Evolutionary conservation across 2,888 invertebrate genomes (phyloP), one percentile per base, ranked within the genome.

Genomic region (Trichopria drosophilae): DNA sequence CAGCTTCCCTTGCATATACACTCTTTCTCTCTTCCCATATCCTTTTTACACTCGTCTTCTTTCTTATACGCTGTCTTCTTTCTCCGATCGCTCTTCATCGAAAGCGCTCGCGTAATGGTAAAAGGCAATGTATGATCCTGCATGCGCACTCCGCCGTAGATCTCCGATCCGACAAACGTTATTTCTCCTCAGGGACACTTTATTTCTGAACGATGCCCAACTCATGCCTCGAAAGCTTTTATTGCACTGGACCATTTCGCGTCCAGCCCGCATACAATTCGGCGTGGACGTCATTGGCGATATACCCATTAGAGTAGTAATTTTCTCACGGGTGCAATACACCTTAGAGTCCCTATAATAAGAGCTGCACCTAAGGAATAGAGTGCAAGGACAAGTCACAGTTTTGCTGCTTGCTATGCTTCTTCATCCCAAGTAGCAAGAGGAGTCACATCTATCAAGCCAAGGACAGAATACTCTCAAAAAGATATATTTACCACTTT

Each of bases 151-250:
- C 28, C 20, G 15, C 10, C n/a, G 15, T 18, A 15, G 16, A 49
- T 28, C 10, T 39, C 23, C 29, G 50, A 50, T 42, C 36, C 13
- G 22, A 48, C 35, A 43, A 46, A 39, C 54, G 46, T 50, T 59
- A 63, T 62, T 58, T 58, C 64, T 53, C 67, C 59, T 51, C 13
- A 28, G 63, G 61, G 62, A 63, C 62, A 53, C 57, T 65, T 63
- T 64, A 63, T 57, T 60, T 46, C 57, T 57, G 59, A 64, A 62
- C 61, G 62, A 67, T 63, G 60, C 56, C 59, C 59, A 53, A 60
- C 58, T 35, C 64, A 68, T 62, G 62, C 63, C 61, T 59, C 53
- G 58, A 51, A 60, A 60, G 36, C 49, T 51, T 49, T 66, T 58
- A 56, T 56, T 54, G 47, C 39, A 29, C 6, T 31, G 16, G 15